Conservation (phyloP, 2,888 invertebrate species). For the Sphinx pinastri region DNA sequence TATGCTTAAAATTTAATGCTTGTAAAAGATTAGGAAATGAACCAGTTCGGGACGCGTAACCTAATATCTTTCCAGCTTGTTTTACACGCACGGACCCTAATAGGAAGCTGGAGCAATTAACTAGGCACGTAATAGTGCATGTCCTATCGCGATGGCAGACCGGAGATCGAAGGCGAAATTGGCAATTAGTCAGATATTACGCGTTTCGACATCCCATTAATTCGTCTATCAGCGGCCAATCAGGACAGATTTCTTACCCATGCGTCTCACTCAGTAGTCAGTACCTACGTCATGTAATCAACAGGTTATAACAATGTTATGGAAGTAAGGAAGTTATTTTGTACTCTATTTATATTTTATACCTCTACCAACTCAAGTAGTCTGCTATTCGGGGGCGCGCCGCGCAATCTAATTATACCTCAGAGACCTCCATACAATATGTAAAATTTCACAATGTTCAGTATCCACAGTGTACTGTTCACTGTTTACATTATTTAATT, state of each 20-base stretch:
- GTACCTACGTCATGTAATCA: slow-evolving; percentile 40
- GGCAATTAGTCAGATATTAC: slow-evolving; percentile 74
- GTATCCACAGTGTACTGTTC: too few relatives aligned
- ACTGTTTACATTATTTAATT: too few relatives aligned
- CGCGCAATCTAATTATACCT: neutral
- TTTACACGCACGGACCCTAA: slow-evolving; percentile 39
- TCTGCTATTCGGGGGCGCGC: neutral
- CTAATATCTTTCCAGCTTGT: neutral
- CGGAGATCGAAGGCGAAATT: slow-evolving; percentile 78
- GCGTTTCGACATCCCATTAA: slow-evolving; percentile 47
- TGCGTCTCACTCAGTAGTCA: slow-evolving; percentile 37
- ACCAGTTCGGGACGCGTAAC: neutral
- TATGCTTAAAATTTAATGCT: neutral
- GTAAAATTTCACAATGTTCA: too few relatives aligned
- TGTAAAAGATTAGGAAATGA: slow-evolving; percentile 6
- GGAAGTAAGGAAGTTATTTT: slow-evolving; percentile 11
- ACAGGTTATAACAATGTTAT: slow-evolving; percentile 40
- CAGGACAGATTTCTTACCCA: slow-evolving; percentile 43
- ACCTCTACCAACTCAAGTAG: too few relatives aligned
- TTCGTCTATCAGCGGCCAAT: slow-evolving; percentile 40
- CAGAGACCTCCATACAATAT: too few relatives aligned
- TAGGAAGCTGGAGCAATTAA: slow-evolving; percentile 54
- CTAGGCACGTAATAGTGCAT: slow-evolving; percentile 53
- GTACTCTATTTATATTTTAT: neutral
- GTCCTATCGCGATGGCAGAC: slow-evolving; percentile 52